Evolutionary conservation across 2,888 invertebrate species (phyloP), one percentile per base, ranked within the genome.

Genomic region (Bombylius discolor): DNA sequence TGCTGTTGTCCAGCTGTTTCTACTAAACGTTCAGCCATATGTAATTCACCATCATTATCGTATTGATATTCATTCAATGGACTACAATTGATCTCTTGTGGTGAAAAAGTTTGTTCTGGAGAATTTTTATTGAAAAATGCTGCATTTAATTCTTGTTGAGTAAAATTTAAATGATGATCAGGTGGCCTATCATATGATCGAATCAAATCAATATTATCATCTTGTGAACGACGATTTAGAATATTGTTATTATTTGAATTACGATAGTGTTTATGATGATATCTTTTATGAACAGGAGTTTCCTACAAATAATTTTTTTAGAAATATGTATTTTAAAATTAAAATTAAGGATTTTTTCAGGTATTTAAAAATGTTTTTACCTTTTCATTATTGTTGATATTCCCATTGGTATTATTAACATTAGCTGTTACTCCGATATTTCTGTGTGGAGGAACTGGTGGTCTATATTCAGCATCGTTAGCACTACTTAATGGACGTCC

Each of bases 401-500:
- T 60, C n/a, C 45, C 49, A 49, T 56, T 55, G 13, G 63, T 61
- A 53, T 61, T 64, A 23, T 33, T 33, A 65, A 77, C 77, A 66
- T 79, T 79, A 45, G 78, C 73, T 64, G 79, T 78, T 53, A 81
- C 76, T 32, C 81, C 81, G 45, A 87, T 79, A 73, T 85, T 87
- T 63, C 90, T 79, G 69, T 91, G 91, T 39, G 89, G 92, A 32
- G 91, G 91, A 56, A 91, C 88, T n/a, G 90, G 90, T 5, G 91
- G 90, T 63, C 86, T 81, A 75, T 91, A 90, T 62, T 88, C 87
- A 64, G 82, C 81, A 67, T 77, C 74, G 73, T 76, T 74, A 62
- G 70, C 75, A 70, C 71, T 74, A 54, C 70, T 67, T 47, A 70
- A 65, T 2, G 71, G 68, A 45, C 75, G 65, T 23, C 77, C 79